Evolutionary conservation across 2,113 vertebrate genomes (phyloP).

Genomic region (Potamarius usumacintae): DNA sequence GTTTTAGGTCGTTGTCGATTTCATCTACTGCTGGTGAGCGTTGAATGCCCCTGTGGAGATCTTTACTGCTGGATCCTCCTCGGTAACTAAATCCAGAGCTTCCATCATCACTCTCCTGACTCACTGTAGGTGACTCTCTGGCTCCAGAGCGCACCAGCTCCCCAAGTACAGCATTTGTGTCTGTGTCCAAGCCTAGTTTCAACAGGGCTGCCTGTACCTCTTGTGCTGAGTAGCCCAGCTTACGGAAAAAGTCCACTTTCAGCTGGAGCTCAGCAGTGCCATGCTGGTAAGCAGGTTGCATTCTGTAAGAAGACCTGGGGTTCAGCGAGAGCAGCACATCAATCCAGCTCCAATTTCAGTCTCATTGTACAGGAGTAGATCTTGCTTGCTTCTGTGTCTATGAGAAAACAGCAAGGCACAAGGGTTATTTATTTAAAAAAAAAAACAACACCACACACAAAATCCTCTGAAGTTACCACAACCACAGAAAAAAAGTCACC

Average conservation of each 20-base stretch:
- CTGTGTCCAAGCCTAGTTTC: conserved; percentile 81
- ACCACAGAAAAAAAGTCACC: background rate
- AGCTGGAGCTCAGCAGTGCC: conserved; percentile 73
- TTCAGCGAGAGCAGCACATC: background rate
- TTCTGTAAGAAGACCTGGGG: conserved; percentile 32
- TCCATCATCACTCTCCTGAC: conserved; percentile 64
- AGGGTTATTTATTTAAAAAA: background rate
- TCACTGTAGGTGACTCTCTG: conserved; percentile 42
- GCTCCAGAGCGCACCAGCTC: conserved; percentile 83
- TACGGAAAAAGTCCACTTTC: conserved; percentile 89
- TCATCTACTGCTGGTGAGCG: conserved; percentile 58
- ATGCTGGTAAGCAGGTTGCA: conserved; percentile 55
- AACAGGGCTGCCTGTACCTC: conserved; percentile 80
- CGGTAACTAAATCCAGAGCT: conserved; percentile 64
- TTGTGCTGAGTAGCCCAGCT: conserved; percentile 84
- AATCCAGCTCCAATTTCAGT: background rate
- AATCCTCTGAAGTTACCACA: background rate
- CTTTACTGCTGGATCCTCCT: conserved; percentile 53
- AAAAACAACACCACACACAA: background rate
- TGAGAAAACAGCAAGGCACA: background rate
- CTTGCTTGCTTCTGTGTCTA: background rate
- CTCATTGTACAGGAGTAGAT: background rate
- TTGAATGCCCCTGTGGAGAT: conserved; percentile 32
- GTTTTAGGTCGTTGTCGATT: conserved; percentile 75
- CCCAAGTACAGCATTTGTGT: conserved; percentile 88